Conservation (phyloP, 2,113 vertebrate species). For the Oenanthe oenanthe region DNA sequence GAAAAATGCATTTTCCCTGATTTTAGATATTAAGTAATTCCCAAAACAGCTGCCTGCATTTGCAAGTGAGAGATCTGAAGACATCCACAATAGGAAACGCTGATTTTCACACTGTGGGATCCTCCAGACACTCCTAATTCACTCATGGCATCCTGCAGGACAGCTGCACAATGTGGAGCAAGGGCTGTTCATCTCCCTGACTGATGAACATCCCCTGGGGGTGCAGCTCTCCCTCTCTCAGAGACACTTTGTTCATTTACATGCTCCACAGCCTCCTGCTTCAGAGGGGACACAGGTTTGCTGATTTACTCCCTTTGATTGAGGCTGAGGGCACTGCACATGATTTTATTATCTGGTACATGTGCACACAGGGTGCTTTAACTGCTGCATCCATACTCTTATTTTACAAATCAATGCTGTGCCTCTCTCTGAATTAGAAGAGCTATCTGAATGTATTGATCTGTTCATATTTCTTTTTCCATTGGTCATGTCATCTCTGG, state of each 20-base stretch:
- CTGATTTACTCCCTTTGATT: constrained; percentile 41
- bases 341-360: constrained; percentile 38
- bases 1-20: neutral
- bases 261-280: constrained; percentile 3
- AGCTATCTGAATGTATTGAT: constrained; percentile 33
- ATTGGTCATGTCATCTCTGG: neutral
- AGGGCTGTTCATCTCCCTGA: neutral
- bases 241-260: neutral
- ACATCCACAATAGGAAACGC: accelerated
- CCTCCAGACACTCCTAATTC: neutral
- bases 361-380: neutral
- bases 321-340: neutral
- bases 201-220: neutral
- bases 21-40: neutral
- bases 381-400: neutral
- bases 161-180: accelerated
- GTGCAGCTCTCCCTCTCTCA: neutral
- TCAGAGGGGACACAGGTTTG: neutral
- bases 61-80: neutral
- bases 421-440: constrained; percentile 4
- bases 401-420: constrained; percentile 37
- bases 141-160: neutral
- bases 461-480: constrained; percentile 15
- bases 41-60: neutral
- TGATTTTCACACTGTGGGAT: neutral